Evolutionary conservation across 2,113 vertebrate species (phyloP).

Genomic region (Pitta sordida): DNA sequence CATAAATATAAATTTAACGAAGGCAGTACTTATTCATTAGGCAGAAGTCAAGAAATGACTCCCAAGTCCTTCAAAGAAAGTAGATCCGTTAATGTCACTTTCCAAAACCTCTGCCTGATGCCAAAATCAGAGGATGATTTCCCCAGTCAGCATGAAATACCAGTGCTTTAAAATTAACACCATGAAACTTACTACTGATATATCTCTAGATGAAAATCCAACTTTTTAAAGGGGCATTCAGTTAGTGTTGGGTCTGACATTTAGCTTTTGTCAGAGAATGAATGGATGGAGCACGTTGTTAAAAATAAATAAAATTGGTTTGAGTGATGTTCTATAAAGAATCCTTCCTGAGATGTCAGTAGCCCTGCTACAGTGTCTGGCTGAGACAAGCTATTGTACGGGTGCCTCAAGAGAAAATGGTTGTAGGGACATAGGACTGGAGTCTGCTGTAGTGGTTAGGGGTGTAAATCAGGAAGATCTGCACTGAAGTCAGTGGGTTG

Average conservation of each 20-base stretch:
- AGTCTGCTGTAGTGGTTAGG: background rate
- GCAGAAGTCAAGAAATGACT: slow-evolving; percentile 67
- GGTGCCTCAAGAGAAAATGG: background rate
- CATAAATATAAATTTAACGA: slow-evolving; percentile 70
- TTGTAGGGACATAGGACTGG: background rate
- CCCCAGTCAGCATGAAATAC: slow-evolving; percentile 53
- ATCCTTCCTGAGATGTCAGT: background rate
- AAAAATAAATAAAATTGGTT: slow-evolving; percentile 24
- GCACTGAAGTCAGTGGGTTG: background rate
- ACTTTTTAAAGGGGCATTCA: background rate
- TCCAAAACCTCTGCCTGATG: slow-evolving; percentile 9
- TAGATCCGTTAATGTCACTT: slow-evolving; percentile 56
- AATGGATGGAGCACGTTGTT: background rate
- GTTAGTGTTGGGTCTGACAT: background rate
- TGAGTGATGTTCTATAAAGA: background rate
- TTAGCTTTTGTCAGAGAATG: slow-evolving; percentile 9
- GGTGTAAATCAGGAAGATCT: background rate
- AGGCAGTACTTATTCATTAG: slow-evolving; percentile 67
- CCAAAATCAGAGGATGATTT: slow-evolving; percentile 43
- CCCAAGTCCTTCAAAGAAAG: slow-evolving; percentile 70
- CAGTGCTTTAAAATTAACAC: slow-evolving; percentile 37
- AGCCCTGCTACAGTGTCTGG: background rate
- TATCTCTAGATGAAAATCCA: background rate
- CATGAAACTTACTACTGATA: background rate
- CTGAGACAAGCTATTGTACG: background rate